Percentiles rank a stretch among this genome's conserved stretches.
Evolutionary conservation across 2,797 vertebrate genomes (phyloP).

Genomic region (Siniperca obscura): DNA sequence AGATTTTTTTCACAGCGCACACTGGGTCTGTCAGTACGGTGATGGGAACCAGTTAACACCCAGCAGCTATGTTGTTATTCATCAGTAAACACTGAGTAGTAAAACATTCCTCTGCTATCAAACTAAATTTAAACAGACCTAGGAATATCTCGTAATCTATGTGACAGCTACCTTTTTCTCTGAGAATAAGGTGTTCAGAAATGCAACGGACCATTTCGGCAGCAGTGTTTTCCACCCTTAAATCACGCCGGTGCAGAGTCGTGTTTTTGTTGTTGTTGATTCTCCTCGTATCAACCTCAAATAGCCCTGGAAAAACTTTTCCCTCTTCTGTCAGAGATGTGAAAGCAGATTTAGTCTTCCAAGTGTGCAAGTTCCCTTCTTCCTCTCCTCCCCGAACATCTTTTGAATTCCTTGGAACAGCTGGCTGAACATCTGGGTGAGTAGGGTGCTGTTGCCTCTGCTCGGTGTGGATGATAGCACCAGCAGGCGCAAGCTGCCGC

Average conservation of each 20-base stretch:
- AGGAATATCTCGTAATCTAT: not conserved
- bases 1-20: conserved; percentile 6
- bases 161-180: not conserved
- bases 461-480: conserved; percentile 44
- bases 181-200: not conserved
- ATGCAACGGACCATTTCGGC: not conserved
- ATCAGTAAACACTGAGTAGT: not conserved
- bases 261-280: not conserved
- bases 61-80: conserved; percentile 23
- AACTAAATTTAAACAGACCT: conserved; percentile 5
- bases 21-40: conserved; percentile 2
- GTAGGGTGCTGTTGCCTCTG: conserved; percentile 47
- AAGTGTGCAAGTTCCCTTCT: conserved; percentile 16
- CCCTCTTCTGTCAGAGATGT: conserved; percentile 17
- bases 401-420: conserved; percentile 71
- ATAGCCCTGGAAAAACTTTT: not conserved
- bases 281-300: conserved; percentile 5
- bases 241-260: not conserved
- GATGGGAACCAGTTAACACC: conserved; percentile 14
- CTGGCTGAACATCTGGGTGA: conserved; percentile 79
- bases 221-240: not conserved
- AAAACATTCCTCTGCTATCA: conserved; percentile 9
- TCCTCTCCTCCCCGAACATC: conserved; percentile 52
- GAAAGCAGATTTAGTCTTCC: conserved; percentile 38
- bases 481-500: conserved; percentile 40